These are phyloP conservation scores for Sitobion miscanthi DNA, from an alignment of 1,140 invertebrate species.

Conservation along the genomic window DNA sequence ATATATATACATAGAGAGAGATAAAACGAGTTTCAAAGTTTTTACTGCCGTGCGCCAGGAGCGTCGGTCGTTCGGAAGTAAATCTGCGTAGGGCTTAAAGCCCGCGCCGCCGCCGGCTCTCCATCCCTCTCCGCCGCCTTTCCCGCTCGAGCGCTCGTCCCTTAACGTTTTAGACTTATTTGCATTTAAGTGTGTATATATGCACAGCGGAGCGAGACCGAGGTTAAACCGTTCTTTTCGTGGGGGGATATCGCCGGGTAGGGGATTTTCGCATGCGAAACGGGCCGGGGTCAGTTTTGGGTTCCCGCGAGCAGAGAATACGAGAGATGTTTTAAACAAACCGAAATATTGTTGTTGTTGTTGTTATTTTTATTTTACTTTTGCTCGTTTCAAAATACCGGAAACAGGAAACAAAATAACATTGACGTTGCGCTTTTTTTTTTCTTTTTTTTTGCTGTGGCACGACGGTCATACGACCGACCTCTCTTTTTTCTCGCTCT, in stretches of 20 bases:
- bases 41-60: slow-evolving; percentile 34
- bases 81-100: slow-evolving; percentile 31
- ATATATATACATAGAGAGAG: not conserved
- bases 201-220: slow-evolving; percentile 13
- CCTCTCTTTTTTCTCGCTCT: not conserved
- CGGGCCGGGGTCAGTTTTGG: slow-evolving; percentile 30
- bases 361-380: slow-evolving; percentile 11
- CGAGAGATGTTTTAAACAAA: slow-evolving; percentile 27
- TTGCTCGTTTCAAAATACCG: slow-evolving; percentile 15
- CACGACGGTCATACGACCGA: not conserved
- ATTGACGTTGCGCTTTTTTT: not conserved
- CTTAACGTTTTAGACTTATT: slow-evolving; percentile 43
- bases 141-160: not conserved
- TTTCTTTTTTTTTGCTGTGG: not conserved
- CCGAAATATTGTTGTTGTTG: slow-evolving; percentile 3
- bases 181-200: slow-evolving; percentile 30
- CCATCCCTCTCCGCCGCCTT: not conserved
- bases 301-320: not conserved
- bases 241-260: not conserved
- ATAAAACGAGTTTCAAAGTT: slow-evolving; percentile 43
- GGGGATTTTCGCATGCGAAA: not conserved
- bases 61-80: slow-evolving; percentile 39
- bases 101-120: not conserved
- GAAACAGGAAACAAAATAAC: slow-evolving; percentile 29
- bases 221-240: slow-evolving; percentile 20